These are phyloP conservation scores for Lycodopsis pacificus DNA, from an alignment of 2,797 vertebrate species.

Conservation along the genomic window DNA sequence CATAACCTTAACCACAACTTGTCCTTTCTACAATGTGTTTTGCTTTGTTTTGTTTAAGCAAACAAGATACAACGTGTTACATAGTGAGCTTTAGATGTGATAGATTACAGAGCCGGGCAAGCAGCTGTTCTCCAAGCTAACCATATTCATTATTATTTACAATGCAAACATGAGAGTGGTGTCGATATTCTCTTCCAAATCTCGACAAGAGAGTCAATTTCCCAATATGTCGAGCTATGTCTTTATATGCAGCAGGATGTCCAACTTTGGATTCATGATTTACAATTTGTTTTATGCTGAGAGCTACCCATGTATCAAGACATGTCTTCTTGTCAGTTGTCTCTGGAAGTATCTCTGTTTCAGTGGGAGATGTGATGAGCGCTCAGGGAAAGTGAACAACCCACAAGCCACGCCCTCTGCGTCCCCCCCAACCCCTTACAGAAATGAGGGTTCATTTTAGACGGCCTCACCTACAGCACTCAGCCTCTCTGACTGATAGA, in stretches of 20 bases:
- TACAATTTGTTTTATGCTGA: neutral
- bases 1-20: neutral
- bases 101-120: neutral
- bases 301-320: neutral
- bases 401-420: slow-evolving; percentile 35
- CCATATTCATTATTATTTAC: neutral
- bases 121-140: neutral
- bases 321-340: slow-evolving; percentile 11
- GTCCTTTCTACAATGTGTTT: neutral
- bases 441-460: slow-evolving; percentile 59
- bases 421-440: slow-evolving; percentile 2
- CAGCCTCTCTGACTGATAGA: slow-evolving; percentile 36
- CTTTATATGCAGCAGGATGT: neutral
- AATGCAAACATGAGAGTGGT: neutral
- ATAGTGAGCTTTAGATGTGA: neutral
- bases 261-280: neutral
- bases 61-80: neutral
- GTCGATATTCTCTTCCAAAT: neutral
- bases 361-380: slow-evolving; percentile 36
- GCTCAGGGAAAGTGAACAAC: slow-evolving; percentile 16
- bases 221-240: neutral
- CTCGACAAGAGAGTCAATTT: neutral
- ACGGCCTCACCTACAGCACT: slow-evolving; percentile 43
- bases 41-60: neutral
- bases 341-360: slow-evolving; percentile 34